Evolutionary conservation across 1,140 invertebrate species (phyloP).

Genomic region (Onthophagus taurus): DNA sequence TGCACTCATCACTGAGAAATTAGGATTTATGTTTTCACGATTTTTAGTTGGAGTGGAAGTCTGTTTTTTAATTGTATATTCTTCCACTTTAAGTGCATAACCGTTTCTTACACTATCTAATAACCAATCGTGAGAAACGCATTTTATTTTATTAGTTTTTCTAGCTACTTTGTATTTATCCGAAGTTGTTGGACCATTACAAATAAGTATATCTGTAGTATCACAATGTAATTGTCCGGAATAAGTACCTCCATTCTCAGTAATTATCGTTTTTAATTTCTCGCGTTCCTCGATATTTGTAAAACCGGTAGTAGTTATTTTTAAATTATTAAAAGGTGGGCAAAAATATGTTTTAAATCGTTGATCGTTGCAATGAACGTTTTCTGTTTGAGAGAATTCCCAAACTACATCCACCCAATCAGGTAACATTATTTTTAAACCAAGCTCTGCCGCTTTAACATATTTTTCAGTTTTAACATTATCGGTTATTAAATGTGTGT

Average conservation of each 20-base stretch:
- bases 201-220: conserved; percentile 44
- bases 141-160: conserved; percentile 61
- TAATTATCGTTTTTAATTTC: conserved; percentile 59
- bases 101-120: conserved; percentile 64
- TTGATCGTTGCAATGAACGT: conserved; percentile 51
- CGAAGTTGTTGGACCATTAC: conserved; percentile 42
- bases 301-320: conserved; percentile 71
- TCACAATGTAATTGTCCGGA: conserved; percentile 44
- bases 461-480: conserved; percentile 64
- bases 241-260: conserved; percentile 58
- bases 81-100: conserved; percentile 56
- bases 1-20: conserved; percentile 34
- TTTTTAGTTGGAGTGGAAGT: conserved; percentile 47
- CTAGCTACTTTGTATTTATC: conserved; percentile 74
- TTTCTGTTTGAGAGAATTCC: conserved; percentile 54
- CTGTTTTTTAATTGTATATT: conserved; percentile 52
- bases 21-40: conserved; percentile 32
- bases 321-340: conserved; percentile 70
- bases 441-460: conserved; percentile 61
- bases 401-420: conserved; percentile 75
- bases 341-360: conserved; percentile 58
- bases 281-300: conserved; percentile 50
- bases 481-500: conserved; percentile 76
- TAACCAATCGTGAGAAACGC: conserved; percentile 63
- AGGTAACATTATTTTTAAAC: conserved; percentile 64